A percentile compares a stretch with the other conserved stretches of the same genome.
phyloP scores from a whole-genome alignment of 2,888 invertebrate species.

The Drosophila siamana region DNA sequence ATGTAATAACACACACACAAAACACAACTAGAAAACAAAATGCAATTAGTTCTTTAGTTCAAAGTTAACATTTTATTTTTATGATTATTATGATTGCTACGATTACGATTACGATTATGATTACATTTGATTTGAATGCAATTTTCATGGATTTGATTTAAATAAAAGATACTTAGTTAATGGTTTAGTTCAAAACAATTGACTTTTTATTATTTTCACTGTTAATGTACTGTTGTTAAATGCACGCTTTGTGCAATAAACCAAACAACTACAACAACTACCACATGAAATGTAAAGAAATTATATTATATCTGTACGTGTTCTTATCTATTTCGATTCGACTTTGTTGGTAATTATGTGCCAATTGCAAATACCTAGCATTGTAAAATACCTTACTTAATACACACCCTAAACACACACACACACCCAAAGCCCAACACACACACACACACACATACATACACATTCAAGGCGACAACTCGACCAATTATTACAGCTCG shows the following conservation, averaged over 20 bases:
- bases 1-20: conserved; percentile 26
- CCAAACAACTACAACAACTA: conserved; percentile 1
- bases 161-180: conserved; percentile 74
- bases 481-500: conserved; percentile 41
- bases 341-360: conserved; percentile 67
- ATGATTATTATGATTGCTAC: conserved; percentile 5
- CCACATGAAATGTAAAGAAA: conserved; percentile 16
- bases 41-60: conserved; percentile 56
- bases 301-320: conserved; percentile 13
- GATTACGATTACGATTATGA: conserved; percentile 3
- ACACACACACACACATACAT: conserved; percentile 20
- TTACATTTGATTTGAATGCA: conserved; percentile 27
- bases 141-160: conserved; percentile 56
- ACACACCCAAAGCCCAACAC: conserved; percentile 4
- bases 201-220: conserved; percentile 17
- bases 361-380: conserved; percentile 63
- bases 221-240: conserved; percentile 24
- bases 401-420: conserved; percentile 16
- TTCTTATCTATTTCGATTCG: conserved; percentile 30
- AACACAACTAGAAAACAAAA: conserved; percentile 29
- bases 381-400: conserved; percentile 13
- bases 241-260: conserved; percentile 21
- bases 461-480: conserved; percentile 28
- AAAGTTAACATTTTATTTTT: conserved; percentile 25
- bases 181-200: conserved; percentile 68